phyloP scores from a whole-genome alignment of 2,113 vertebrate species.

The Bettongia penicillata region DNA sequence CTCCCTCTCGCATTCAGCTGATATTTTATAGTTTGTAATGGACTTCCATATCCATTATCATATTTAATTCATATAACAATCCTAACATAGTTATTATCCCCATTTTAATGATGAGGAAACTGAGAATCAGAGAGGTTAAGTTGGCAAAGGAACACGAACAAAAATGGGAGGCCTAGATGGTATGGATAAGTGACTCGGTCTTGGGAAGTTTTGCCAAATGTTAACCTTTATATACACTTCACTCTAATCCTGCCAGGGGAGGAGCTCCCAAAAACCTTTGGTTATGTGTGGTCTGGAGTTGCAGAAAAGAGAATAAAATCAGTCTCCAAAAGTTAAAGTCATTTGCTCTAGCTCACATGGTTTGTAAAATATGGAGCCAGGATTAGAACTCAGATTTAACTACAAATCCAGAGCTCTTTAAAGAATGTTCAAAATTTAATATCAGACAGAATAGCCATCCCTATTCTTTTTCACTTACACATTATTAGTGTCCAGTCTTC shows the following conservation, averaged over 20 bases:
- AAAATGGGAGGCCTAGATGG: background rate
- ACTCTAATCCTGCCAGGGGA: background rate
- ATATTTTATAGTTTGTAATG: background rate
- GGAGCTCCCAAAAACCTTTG: background rate
- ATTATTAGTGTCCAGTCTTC: background rate
- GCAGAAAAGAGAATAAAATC: background rate
- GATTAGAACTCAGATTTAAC: background rate
- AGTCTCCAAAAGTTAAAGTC: background rate
- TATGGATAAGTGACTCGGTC: background rate
- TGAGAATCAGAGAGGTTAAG: background rate
- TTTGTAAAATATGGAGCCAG: background rate
- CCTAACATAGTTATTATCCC: background rate
- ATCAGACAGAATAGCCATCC: background rate
- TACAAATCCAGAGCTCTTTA: background rate
- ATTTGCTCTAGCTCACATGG: background rate
- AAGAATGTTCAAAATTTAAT: background rate
- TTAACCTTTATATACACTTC: background rate
- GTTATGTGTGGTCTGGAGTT: background rate
- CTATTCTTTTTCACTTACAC: background rate
- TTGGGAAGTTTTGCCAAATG: background rate
- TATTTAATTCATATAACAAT: background rate
- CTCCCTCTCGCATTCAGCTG: background rate
- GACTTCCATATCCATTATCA: background rate
- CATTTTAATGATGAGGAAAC: background rate
- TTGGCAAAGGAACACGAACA: background rate